A percentile compares a stretch with the other conserved stretches of the same genome.
These are phyloP conservation scores for Chaenocephalus aceratus DNA, from an alignment of 2,113 vertebrate genomes.

Conservation along the genomic window DNA sequence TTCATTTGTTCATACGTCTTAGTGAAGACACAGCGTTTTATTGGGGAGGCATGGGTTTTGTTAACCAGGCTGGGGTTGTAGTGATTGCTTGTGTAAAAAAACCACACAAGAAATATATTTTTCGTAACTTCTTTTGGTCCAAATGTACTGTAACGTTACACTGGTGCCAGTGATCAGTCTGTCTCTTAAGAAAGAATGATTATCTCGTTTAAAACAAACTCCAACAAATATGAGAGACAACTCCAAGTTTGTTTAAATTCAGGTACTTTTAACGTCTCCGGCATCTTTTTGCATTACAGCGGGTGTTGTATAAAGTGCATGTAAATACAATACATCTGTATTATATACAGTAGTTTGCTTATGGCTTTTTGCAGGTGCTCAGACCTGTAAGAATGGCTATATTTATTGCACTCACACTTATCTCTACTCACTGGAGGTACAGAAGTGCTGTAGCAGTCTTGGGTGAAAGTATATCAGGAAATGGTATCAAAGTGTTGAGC, in stretches of 20 bases:
- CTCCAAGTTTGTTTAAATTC: neutral
- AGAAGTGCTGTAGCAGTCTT: neutral
- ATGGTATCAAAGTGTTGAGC: slow-evolving; percentile 1
- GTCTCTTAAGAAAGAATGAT: neutral
- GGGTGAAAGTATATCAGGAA: slow-evolving; percentile 24
- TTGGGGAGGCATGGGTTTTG: neutral
- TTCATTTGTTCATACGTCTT: neutral
- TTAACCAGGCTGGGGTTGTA: neutral
- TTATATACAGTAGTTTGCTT: neutral
- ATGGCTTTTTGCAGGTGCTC: neutral
- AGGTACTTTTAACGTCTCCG: neutral
- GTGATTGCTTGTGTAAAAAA: neutral
- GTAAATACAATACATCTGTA: slow-evolving; percentile 1
- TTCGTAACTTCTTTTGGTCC: neutral
- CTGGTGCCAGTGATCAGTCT: neutral
- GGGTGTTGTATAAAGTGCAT: neutral
- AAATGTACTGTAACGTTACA: neutral
- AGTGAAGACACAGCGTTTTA: neutral
- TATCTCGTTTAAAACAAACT: neutral
- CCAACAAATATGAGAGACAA: neutral
- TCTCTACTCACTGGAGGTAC: slow-evolving; percentile 13
- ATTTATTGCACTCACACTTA: slow-evolving; percentile 15
- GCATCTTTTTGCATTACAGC: neutral
- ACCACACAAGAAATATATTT: neutral
- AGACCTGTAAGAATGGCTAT: neutral